phyloP scores from a whole-genome alignment of 2,888 invertebrate species.

The Coelinius sp. region DNA sequence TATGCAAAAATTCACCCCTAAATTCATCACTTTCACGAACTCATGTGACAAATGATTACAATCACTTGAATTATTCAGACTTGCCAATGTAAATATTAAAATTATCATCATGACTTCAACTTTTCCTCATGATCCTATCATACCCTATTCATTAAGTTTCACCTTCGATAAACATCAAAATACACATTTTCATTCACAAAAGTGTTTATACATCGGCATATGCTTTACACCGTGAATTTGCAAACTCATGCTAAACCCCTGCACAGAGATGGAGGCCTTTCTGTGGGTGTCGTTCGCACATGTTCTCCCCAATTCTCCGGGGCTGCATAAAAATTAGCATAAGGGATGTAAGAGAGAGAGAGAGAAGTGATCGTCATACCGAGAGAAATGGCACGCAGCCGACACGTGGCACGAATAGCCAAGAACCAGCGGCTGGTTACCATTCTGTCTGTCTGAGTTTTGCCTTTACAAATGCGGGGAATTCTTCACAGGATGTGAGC shows the following conservation, averaged over 20 bases:
- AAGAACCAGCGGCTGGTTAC: conserved; percentile 24
- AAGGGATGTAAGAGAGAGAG: conserved; percentile 34
- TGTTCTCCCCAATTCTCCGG: conserved; percentile 49
- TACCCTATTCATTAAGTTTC: background rate
- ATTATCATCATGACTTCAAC: background rate
- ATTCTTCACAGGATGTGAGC: conserved; percentile 16
- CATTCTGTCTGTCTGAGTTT: conserved; percentile 23
- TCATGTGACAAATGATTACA: no score
- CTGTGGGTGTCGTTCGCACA: conserved; percentile 45
- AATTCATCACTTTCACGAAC: no score
- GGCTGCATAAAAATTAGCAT: conserved; percentile 58
- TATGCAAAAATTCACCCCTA: no score
- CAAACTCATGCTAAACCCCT: conserved; percentile 23
- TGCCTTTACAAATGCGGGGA: conserved; percentile 2
- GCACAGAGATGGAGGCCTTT: conserved; percentile 35
- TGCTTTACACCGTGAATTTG: conserved; percentile 21
- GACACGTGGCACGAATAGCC: conserved; percentile 51
- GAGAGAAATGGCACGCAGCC: conserved; percentile 48
- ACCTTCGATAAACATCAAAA: background rate
- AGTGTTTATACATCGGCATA: conserved; percentile 20
- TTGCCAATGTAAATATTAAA: background rate
- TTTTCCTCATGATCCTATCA: background rate
- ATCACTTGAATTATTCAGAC: background rate
- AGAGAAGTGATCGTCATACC: conserved; percentile 33
- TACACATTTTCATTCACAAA: background rate